Percentiles rank a stretch among this genome's conserved stretches.
phyloP scores from a whole-genome alignment of 2,888 invertebrate genomes.

The Diplazon laetatorius region DNA sequence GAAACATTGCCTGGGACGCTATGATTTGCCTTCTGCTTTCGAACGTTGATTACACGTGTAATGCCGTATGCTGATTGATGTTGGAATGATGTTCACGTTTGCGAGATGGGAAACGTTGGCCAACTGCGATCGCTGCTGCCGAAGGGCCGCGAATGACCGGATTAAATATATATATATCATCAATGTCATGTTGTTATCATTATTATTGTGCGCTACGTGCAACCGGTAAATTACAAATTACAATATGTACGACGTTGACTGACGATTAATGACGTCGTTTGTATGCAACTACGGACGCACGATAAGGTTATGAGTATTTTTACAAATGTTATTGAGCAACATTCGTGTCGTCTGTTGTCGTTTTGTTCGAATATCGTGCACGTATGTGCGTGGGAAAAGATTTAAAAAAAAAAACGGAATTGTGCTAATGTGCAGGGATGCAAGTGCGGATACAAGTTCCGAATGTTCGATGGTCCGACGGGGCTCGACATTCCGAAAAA shows the following conservation, averaged over 20 bases:
- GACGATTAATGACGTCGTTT: conserved; percentile 12
- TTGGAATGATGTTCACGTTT: conserved; percentile 64
- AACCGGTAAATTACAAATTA: conserved; percentile 23
- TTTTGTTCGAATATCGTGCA: not conserved
- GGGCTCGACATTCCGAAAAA: too few relatives aligned
- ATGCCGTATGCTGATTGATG: conserved; percentile 65
- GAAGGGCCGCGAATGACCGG: conserved; percentile 43
- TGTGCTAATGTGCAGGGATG: too few relatives aligned
- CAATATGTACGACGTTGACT: conserved; percentile 15
- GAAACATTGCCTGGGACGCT: conserved; percentile 58
- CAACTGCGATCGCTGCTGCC: conserved; percentile 34
- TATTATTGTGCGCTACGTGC: conserved; percentile 28
- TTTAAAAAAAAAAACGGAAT: too few relatives aligned
- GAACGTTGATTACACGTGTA: conserved; percentile 59
- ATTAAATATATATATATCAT: conserved; percentile 28
- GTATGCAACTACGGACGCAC: conserved; percentile 18
- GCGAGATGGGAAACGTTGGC: conserved; percentile 11
- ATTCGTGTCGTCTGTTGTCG: conserved; percentile 15
- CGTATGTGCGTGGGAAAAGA: not conserved
- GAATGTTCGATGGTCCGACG: too few relatives aligned
- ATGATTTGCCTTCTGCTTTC: conserved; percentile 50
- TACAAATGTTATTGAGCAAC: conserved; percentile 10
- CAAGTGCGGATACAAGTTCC: too few relatives aligned
- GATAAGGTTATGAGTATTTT: conserved; percentile 22
- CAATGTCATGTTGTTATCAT: conserved; percentile 25